phyloP scores from a whole-genome alignment of 2,113 vertebrate genomes.

The Narcine bancroftii region DNA sequence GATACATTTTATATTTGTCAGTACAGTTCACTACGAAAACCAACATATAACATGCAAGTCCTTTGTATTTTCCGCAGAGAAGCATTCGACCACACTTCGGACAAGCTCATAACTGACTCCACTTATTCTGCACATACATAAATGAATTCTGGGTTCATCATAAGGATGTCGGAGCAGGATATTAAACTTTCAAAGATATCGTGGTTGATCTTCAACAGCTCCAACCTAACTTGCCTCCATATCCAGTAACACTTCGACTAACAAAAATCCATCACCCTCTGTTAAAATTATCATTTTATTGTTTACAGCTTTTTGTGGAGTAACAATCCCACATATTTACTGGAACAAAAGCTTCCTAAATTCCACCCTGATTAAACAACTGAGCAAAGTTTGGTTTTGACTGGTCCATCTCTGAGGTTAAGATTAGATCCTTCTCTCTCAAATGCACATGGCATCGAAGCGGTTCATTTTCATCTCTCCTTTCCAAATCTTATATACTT shows the following conservation, averaged over 20 bases:
- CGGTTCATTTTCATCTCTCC: no score
- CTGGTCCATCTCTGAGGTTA: not conserved
- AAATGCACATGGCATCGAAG: no score
- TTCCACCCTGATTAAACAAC: not conserved
- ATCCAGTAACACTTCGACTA: not conserved
- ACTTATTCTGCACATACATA: not conserved
- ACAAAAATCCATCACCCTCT: not conserved
- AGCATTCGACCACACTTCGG: not conserved
- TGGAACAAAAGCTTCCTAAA: not conserved
- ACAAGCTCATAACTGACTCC: not conserved
- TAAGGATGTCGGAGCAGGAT: no score
- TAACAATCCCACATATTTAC: not conserved
- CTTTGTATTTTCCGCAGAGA: not conserved
- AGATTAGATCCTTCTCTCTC: no score
- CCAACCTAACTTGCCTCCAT: not conserved
- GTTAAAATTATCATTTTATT: not conserved
- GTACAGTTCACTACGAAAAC: not conserved
- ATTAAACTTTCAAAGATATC: not conserved
- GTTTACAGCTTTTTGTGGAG: not conserved
- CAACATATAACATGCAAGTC: not conserved
- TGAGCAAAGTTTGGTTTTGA: not conserved
- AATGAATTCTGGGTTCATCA: not conserved
- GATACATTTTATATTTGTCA: not conserved
- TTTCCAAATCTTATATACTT: not conserved
- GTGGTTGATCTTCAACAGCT: not conserved